Conservation (phyloP, 2,113 vertebrate species). For the Daphoenositta chrysoptera region DNA sequence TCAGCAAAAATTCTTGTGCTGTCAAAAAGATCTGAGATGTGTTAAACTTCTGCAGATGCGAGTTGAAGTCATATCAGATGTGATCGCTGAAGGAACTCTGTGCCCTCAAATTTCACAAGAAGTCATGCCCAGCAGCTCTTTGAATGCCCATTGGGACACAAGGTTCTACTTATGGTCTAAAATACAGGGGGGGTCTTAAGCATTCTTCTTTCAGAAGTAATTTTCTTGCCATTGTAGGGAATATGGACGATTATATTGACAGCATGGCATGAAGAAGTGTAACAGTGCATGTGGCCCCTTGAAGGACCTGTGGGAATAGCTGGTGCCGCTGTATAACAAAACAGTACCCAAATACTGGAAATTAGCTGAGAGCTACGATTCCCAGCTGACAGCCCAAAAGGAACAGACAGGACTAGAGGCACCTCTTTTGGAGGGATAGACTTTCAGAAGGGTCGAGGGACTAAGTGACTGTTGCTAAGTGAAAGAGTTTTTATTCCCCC, state of each 20-base stretch:
- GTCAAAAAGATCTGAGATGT: conserved; percentile 40
- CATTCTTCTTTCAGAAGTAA: background rate
- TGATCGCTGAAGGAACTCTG: background rate
- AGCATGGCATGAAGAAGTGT: background rate
- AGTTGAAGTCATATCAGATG: background rate
- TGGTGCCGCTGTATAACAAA: background rate
- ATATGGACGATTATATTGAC: background rate
- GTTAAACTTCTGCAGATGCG: conserved; percentile 24
- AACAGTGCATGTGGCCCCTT: background rate
- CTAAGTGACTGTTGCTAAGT: conserved; percentile 32
- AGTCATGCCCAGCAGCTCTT: background rate
- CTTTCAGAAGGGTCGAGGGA: background rate
- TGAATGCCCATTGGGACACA: background rate
- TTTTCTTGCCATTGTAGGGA: background rate
- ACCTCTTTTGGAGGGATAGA: conserved; percentile 28
- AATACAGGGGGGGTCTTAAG: background rate
- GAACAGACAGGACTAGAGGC: conserved; percentile 40
- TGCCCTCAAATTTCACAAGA: background rate
- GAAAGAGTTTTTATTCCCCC: conserved; percentile 16
- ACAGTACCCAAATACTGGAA: conserved; percentile 59
- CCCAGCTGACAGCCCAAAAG: conserved; percentile 24
- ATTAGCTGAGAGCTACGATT: conserved; percentile 43
- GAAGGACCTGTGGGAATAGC: conserved; percentile 40
- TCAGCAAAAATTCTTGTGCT: conserved; percentile 9
- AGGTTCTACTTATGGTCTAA: background rate